Evolutionary conservation across 2,888 invertebrate genomes (phyloP).

Genomic region (Chydorus sphaericus): DNA sequence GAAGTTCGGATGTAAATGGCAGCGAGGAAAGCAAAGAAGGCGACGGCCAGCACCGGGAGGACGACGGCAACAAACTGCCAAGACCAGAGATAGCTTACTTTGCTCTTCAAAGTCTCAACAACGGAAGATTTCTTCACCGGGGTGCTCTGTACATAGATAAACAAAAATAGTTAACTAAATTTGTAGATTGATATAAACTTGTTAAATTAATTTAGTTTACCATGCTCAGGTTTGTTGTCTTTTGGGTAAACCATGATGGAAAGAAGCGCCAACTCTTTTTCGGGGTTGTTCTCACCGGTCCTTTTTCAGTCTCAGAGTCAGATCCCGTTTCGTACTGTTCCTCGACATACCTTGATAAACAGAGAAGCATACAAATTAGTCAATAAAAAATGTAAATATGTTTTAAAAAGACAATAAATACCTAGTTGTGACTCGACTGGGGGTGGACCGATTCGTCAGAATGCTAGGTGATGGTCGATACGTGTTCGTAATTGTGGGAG

Average conservation of each 20-base stretch:
- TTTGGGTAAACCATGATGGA: background rate
- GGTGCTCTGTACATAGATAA: background rate
- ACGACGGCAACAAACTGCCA: constrained; percentile 29
- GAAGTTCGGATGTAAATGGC: constrained; percentile 25
- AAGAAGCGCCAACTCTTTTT: constrained; percentile 5
- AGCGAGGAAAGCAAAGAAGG: constrained; percentile 31
- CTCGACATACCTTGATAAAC: constrained; percentile 4
- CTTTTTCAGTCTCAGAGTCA: constrained; percentile 39
- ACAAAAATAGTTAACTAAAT: background rate
- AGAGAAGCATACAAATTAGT: too few relatives aligned
- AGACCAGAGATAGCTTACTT: background rate
- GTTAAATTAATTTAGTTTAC: background rate
- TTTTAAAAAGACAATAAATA: background rate
- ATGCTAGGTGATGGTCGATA: background rate
- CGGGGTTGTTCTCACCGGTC: background rate
- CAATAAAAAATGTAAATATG: background rate
- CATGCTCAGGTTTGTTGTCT: background rate
- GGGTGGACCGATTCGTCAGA: too few relatives aligned
- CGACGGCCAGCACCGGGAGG: constrained; percentile 28
- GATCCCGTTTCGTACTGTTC: constrained; percentile 43
- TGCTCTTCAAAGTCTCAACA: constrained; percentile 11
- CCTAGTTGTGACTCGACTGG: background rate
- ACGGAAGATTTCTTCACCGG: background rate
- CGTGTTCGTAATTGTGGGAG: background rate
- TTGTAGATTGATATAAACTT: background rate